A percentile compares a stretch with the other conserved stretches of the same genome.
Evolutionary conservation across 35 echinoderm and acorn worm species (phyloP).

Genomic region (Apostichopus californicus): DNA sequence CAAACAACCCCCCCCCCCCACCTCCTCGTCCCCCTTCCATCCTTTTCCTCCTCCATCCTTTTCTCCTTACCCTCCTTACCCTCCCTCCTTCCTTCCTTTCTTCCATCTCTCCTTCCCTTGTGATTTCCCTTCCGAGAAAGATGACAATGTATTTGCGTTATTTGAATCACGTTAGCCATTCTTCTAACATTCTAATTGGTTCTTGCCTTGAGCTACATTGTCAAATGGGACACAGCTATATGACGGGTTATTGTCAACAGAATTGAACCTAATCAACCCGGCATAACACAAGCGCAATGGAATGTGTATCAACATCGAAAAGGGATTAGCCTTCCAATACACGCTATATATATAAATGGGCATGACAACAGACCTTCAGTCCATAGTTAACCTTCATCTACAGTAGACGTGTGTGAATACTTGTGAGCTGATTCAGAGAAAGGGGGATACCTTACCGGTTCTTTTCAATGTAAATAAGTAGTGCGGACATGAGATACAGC

Average conservation of each 20-base stretch:
- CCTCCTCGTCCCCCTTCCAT: no score
- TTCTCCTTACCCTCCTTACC: no score
- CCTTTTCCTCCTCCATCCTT: no score
- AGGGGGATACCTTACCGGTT: background rate
- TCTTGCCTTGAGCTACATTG: background rate
- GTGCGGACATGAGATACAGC: background rate
- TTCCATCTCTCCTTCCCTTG: no score
- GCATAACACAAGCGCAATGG: background rate
- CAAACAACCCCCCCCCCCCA: no score
- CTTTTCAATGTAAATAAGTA: background rate
- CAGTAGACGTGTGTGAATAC: background rate
- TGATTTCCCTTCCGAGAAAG: no score
- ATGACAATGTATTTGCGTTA: no score
- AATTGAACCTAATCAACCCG: background rate
- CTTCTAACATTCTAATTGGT: no score
- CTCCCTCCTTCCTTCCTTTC: no score
- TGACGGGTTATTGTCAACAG: slow-evolving; percentile 3
- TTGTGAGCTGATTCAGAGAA: background rate
- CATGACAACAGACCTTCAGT: background rate
- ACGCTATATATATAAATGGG: background rate
- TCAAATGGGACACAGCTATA: background rate
- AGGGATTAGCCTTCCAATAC: background rate
- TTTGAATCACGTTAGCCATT: no score
- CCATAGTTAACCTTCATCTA: background rate
- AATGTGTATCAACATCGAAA: background rate